A percentile compares a stretch with the other conserved stretches of the same genome.
Conservation (phyloP, 2,888 invertebrate genomes). For the Abrostola triplasia region DNA sequence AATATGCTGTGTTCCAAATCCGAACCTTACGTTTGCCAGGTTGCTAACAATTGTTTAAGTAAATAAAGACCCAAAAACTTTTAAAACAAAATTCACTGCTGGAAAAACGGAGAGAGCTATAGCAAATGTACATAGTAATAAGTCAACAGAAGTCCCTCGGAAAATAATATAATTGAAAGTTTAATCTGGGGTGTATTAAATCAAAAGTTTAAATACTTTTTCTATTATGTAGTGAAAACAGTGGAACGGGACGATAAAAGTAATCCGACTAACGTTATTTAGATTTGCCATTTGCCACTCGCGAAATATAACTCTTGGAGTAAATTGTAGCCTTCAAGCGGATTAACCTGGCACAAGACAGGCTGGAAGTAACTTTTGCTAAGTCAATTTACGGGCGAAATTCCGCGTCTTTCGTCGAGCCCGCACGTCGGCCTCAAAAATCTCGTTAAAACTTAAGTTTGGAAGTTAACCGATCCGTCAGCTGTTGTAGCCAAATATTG, state of each 20-base stretch:
- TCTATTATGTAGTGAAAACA: conserved; percentile 1
- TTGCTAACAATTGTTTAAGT: conserved; percentile 18
- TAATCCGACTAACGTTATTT: conserved; percentile 38
- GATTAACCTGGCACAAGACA: conserved; percentile 67
- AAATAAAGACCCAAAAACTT: conserved; percentile 23
- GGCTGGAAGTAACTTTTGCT: conserved; percentile 68
- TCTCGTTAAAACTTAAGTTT: conserved; percentile 78
- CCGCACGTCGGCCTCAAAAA: conserved; percentile 74
- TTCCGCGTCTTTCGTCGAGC: conserved; percentile 59
- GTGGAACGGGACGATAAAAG: conserved; percentile 35
- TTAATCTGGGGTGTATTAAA: conserved; percentile 11
- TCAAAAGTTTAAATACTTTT: conserved; percentile 17
- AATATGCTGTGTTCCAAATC: too few relatives aligned
- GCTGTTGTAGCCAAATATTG: conserved; percentile 48
- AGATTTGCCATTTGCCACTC: conserved; percentile 46
- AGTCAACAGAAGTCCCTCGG: background rate
- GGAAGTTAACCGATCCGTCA: conserved; percentile 62
- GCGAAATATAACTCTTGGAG: conserved; percentile 52
- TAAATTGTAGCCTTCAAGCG: conserved; percentile 61
- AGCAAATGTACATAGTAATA: conserved; percentile 23
- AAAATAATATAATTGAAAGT: conserved; percentile 11
- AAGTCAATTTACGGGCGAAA: conserved; percentile 76
- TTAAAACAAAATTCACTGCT: conserved; percentile 22
- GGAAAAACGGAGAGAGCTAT: conserved; percentile 12
- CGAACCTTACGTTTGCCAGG: too few relatives aligned